Percentiles rank a stretch among this genome's conserved stretches.
These are phyloP conservation scores for Electrona antarctica DNA, from an alignment of 2,113 vertebrate genomes.

Conservation along the genomic window DNA sequence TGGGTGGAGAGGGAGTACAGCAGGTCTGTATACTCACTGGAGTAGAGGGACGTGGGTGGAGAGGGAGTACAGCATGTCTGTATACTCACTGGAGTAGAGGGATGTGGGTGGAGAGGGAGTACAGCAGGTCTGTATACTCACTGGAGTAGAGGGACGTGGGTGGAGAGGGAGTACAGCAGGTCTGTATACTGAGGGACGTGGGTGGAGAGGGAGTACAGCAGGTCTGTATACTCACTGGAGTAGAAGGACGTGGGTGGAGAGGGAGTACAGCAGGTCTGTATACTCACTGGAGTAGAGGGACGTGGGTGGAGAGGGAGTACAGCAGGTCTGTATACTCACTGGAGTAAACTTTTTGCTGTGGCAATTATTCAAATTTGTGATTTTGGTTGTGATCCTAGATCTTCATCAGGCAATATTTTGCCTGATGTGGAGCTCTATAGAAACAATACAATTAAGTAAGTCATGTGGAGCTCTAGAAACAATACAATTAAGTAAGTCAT, in stretches of 20 bases:
- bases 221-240: conserved; percentile 73
- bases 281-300: conserved; percentile 74
- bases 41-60: conserved; percentile 90
- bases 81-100: conserved; percentile 59
- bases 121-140: conserved; percentile 86
- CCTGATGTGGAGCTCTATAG: too few species aligned
- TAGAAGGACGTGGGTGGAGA: conserved; percentile 94
- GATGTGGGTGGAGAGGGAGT: conserved; percentile 98
- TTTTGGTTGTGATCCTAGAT: too few species aligned
- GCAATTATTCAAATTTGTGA: too few species aligned
- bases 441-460: too few species aligned
- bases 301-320: conserved; percentile 96
- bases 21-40: conserved; percentile 81
- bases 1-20: conserved; percentile 97
- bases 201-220: conserved; percentile 98
- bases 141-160: conserved; percentile 85
- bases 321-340: conserved; percentile 84
- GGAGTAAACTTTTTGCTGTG: too few species aligned
- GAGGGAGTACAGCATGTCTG: conserved; percentile 97
- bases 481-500: too few species aligned
- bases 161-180: conserved; percentile 98
- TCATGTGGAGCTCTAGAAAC: too few species aligned
- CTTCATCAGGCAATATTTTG: too few species aligned
- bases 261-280: conserved; percentile 94
- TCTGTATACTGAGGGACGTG: conserved; percentile 89